phyloP scores from a whole-genome alignment of 1,140 invertebrate genomes.

The Brachionus asplanchnoidis region DNA sequence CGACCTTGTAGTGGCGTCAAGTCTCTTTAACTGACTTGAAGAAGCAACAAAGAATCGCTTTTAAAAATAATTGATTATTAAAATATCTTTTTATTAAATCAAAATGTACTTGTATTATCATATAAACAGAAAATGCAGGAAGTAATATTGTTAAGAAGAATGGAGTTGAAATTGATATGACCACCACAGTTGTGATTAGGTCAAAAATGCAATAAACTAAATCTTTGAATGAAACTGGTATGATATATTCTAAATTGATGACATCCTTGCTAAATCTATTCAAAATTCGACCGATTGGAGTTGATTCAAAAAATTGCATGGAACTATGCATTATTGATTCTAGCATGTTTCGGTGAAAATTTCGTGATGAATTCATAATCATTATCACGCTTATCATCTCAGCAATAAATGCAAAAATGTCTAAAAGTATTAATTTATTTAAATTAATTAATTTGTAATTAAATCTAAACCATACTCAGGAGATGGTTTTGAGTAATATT shows the following conservation, averaged over 20 bases:
- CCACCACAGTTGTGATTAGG: not conserved
- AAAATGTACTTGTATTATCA: not conserved
- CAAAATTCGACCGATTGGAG: slow-evolving; percentile 70
- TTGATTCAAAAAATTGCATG: slow-evolving; percentile 68
- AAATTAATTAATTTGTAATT: too few species aligned
- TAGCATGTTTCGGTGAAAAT: not conserved
- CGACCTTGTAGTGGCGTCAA: slow-evolving; percentile 88
- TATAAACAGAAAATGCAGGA: not conserved
- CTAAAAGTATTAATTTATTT: not conserved
- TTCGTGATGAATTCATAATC: not conserved
- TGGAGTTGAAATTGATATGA: slow-evolving; percentile 32
- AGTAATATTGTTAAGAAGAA: slow-evolving; percentile 23
- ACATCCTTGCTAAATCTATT: slow-evolving; percentile 65
- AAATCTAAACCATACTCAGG: too few species aligned
- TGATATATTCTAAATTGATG: slow-evolving; percentile 57
- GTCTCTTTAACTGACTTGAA: slow-evolving; percentile 84
- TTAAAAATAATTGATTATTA: not conserved
- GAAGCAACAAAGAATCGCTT: slow-evolving; percentile 70
- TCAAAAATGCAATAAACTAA: not conserved
- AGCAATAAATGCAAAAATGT: not conserved
- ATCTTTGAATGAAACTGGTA: slow-evolving; percentile 47
- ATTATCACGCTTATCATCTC: slow-evolving; percentile 2
- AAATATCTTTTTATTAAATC: not conserved
- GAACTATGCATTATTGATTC: slow-evolving; percentile 64
- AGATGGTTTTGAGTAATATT: too few species aligned